Evolutionary conservation across 1,140 invertebrate genomes (phyloP).

Genomic region (Leptestheria dahalacensis): DNA sequence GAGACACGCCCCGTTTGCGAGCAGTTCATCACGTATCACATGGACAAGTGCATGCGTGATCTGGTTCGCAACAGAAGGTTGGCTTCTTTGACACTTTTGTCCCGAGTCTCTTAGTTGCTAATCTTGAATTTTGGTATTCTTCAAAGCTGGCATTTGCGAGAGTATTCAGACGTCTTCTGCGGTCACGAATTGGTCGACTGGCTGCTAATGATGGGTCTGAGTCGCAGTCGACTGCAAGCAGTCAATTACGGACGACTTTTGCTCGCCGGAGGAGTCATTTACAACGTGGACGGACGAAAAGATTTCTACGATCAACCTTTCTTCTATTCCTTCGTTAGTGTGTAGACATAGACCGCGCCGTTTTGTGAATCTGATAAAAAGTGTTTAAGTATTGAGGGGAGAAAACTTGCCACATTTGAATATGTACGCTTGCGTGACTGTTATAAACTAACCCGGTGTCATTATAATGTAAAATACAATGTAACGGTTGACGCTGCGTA

Average conservation of each 20-base stretch:
- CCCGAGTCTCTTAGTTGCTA: not conserved
- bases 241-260: slow-evolving; percentile 63
- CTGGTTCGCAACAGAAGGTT: slow-evolving; percentile 58
- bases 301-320: slow-evolving; percentile 48
- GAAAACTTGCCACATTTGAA: not conserved
- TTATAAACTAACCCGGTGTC: too few relatives aligned
- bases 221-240: slow-evolving; percentile 54
- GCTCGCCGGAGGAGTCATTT: slow-evolving; percentile 61
- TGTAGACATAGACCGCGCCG: too few relatives aligned
- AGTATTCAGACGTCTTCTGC: slow-evolving; percentile 62
- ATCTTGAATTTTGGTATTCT: slow-evolving; percentile 6
- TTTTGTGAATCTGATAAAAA: too few relatives aligned
- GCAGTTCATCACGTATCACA: slow-evolving; percentile 71
- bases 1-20: slow-evolving; percentile 71
- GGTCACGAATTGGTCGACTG: slow-evolving; percentile 72
- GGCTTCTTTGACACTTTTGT: slow-evolving; percentile 16
- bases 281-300: slow-evolving; percentile 62
- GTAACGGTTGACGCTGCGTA: too few relatives aligned
- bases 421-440: too few relatives aligned
- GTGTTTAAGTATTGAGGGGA: not conserved
- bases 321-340: slow-evolving; percentile 29
- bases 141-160: slow-evolving; percentile 47
- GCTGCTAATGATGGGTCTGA: slow-evolving; percentile 62
- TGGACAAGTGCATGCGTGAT: slow-evolving; percentile 58
- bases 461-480: too few relatives aligned